Evolutionary conservation across 2,888 invertebrate species (phyloP).

Genomic region (Drosophila glabriapex): DNA sequence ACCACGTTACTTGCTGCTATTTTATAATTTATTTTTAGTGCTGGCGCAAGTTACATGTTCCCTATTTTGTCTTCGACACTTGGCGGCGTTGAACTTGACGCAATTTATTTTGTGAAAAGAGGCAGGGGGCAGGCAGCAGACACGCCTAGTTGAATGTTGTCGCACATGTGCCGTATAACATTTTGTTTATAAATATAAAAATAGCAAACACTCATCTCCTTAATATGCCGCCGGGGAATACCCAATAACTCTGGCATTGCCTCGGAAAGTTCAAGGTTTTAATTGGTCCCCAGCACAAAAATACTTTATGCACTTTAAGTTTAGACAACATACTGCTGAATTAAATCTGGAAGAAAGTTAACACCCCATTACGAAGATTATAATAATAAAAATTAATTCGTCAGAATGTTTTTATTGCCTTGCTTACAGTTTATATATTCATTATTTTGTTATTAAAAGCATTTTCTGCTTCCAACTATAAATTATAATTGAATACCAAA

Average conservation of each 20-base stretch:
- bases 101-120: conserved; percentile 78
- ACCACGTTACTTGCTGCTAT: conserved; percentile 55
- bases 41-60: conserved; percentile 53
- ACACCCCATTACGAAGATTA: neutral
- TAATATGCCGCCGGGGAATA: conserved; percentile 65
- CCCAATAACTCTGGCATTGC: conserved; percentile 40
- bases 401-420: neutral
- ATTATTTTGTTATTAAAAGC: neutral
- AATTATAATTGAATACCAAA: neutral
- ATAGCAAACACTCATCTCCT: conserved; percentile 43
- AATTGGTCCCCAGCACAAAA: conserved; percentile 7
- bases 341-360: neutral
- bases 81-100: conserved; percentile 81
- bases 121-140: conserved; percentile 44
- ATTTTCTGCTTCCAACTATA: neutral
- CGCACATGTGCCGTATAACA: conserved; percentile 60
- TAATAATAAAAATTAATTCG: neutral
- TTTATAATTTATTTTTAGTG: conserved; percentile 76
- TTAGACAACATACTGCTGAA: neutral
- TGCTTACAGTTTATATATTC: neutral
- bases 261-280: conserved; percentile 46
- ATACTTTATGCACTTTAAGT: neutral
- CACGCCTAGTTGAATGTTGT: conserved; percentile 72
- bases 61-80: conserved; percentile 72
- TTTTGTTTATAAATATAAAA: conserved; percentile 55